Base-by-base conservation (phyloP, 1,140 invertebrate species). In the Polypedilum pembai region DNA sequence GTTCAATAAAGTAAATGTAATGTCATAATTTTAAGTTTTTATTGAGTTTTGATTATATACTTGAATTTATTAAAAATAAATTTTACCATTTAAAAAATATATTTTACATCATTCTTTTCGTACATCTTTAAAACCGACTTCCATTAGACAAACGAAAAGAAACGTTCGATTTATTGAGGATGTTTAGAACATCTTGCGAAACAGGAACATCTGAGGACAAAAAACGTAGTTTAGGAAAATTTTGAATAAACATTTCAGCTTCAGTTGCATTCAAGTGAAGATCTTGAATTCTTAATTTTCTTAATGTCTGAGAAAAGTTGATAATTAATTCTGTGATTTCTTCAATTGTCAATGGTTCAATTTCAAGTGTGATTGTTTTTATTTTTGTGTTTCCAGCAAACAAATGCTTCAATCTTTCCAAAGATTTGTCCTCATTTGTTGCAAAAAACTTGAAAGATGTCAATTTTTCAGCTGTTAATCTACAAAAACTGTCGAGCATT, bases 1-100 rank as follows among this genome's bases (percentile, higher is more conserved):
- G 80, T 75, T 1, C 41, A 76, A n/a, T 74, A 74, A n/a, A 24
- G 40, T 73, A 73, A 40, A 18, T 73, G 24, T 15, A 56, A 15
- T 12, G 20, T 69, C 65, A 7, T 21, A 18, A 20, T 20, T 69
- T 69, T 69, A 20, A 66, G n/a, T 66, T 66, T 69, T 69, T 20
- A 56, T 56, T 56, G 45, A 56, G 45, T 56, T n/a, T 56, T 15
- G 10, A 56, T 56, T 12, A 56, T 15, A 56, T 33, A 33, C 24
- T 33, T 33, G 24, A 33, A 33, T 33, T 33, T 33, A 33, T 33
- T 33, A 33, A 33, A 33, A 33, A 33, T 3, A 3, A 33, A 33
- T 3, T 33, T 33, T 33, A 33, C 5, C 24, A 33, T 33, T 33
- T 3, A 33, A 33, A 33, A 33, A 3, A 33, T 33, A 33, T 33